These are phyloP conservation scores for Delphinapterus leucas DNA, from an alignment of 2,113 vertebrate species.

Conservation along the genomic window DNA sequence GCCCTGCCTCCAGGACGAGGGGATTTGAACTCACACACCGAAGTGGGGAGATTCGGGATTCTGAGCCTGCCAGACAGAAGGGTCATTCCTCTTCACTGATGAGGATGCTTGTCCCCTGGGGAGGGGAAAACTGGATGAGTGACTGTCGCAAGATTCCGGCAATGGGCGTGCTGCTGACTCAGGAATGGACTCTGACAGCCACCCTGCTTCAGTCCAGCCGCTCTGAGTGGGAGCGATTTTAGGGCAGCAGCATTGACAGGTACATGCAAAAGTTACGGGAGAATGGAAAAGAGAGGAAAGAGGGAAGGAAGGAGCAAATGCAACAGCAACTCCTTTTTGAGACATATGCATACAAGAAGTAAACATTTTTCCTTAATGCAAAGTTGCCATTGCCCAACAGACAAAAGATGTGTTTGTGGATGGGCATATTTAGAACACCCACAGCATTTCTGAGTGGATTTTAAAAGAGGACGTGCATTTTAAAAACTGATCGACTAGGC, in stretches of 20 bases:
- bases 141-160: slow-evolving; percentile 75
- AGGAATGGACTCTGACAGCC: slow-evolving; percentile 81
- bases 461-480: slow-evolving; percentile 21
- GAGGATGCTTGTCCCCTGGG: slow-evolving; percentile 74
- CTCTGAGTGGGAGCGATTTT: slow-evolving; percentile 53
- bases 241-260: slow-evolving; percentile 71
- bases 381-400: slow-evolving; percentile 8
- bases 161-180: slow-evolving; percentile 82
- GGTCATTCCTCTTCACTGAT: slow-evolving; percentile 72
- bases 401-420: slow-evolving; percentile 29
- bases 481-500: not conserved
- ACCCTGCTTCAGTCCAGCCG: slow-evolving; percentile 68
- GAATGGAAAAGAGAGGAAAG: slow-evolving; percentile 7
- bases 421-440: slow-evolving; percentile 1
- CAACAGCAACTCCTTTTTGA: not conserved
- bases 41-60: slow-evolving; percentile 69
- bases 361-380: not conserved
- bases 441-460: slow-evolving; percentile 18
- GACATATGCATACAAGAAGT: not conserved
- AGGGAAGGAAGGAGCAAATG: not conserved
- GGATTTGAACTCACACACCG: slow-evolving; percentile 79
- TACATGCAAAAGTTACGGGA: slow-evolving; percentile 66
- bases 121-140: slow-evolving; percentile 68
- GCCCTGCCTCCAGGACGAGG: slow-evolving; percentile 76
- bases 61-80: slow-evolving; percentile 74